These are phyloP conservation scores for Tetranychus truncatus DNA, from an alignment of 2,888 invertebrate genomes.

Conservation along the genomic window DNA sequence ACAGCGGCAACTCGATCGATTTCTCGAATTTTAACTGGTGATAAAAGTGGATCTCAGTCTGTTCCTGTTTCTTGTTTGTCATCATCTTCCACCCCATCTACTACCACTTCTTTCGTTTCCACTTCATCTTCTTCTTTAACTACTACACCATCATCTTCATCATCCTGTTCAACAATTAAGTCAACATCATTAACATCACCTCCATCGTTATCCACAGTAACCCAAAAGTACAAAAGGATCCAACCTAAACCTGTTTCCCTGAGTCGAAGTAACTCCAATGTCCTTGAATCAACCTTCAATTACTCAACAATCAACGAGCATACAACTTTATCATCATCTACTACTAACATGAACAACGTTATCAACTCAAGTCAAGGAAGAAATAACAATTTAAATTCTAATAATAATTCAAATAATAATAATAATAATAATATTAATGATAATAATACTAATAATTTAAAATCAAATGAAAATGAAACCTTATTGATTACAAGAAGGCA, in stretches of 20 bases:
- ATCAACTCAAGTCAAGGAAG: not conserved
- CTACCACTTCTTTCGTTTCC: not conserved
- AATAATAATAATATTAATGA: not conserved
- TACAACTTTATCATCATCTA: not conserved
- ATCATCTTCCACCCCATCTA: not conserved
- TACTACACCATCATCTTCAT: not conserved
- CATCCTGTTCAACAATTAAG: not conserved
- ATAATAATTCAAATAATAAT: conserved; percentile 1
- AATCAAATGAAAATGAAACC: not conserved
- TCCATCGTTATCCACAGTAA: not conserved
- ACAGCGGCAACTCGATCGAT: conserved; percentile 1
- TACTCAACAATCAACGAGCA: conserved; percentile 2
- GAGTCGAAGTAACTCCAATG: conserved; percentile 14
- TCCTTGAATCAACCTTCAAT: conserved; percentile 8
- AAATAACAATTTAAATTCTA: conserved; percentile 6
- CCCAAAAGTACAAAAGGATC: conserved; percentile 38
- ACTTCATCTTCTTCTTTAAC: conserved; percentile 17
- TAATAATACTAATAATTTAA: not conserved
- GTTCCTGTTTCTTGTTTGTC: not conserved
- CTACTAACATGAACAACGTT: not conserved
- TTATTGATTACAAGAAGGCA: not conserved
- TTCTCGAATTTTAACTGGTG: not conserved
- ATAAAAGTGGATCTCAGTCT: conserved; percentile 10
- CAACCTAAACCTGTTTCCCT: conserved; percentile 37
- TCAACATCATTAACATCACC: not conserved